phyloP scores from a whole-genome alignment of 2,113 vertebrate genomes.

The Pterocles burchelli region DNA sequence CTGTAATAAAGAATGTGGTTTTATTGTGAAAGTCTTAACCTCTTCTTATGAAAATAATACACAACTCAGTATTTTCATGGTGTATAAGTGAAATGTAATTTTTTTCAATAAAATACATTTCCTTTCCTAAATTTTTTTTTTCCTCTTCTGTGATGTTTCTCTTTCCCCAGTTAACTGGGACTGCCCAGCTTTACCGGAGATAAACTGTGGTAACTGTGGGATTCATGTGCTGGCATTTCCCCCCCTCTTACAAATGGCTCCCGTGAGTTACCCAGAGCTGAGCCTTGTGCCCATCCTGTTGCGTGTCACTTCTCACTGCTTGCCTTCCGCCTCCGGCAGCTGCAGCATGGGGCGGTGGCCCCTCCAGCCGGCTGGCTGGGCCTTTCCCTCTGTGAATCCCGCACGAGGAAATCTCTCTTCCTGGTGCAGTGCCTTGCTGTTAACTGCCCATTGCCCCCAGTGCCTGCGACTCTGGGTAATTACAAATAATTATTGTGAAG shows the following conservation, averaged over 20 bases:
- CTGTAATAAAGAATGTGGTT: constrained; percentile 51
- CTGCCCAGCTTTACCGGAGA: background rate
- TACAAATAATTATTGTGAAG: background rate
- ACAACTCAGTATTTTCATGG: constrained; percentile 54
- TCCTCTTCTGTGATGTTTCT: background rate
- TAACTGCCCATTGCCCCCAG: background rate
- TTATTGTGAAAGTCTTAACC: constrained; percentile 59
- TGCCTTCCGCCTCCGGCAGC: background rate
- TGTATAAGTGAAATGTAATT: constrained; percentile 58
- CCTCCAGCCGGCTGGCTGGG: fast-evolving
- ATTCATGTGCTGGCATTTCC: fast-evolving
- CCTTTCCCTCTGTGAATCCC: background rate
- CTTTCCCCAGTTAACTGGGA: background rate
- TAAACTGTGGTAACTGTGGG: no score
- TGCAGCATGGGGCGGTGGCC: background rate
- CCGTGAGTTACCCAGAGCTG: background rate
- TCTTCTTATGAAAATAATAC: constrained; percentile 43
- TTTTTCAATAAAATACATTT: constrained; percentile 62
- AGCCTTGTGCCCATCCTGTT: background rate
- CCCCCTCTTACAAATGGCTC: background rate
- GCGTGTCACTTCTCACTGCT: background rate
- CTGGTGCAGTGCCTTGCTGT: background rate
- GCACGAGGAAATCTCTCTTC: background rate
- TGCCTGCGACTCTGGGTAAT: background rate
- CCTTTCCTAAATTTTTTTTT: background rate